Evolutionary conservation across 1,140 invertebrate genomes (phyloP), one percentile per base, ranked within the genome.

Genomic region (Drosophila varians): DNA sequence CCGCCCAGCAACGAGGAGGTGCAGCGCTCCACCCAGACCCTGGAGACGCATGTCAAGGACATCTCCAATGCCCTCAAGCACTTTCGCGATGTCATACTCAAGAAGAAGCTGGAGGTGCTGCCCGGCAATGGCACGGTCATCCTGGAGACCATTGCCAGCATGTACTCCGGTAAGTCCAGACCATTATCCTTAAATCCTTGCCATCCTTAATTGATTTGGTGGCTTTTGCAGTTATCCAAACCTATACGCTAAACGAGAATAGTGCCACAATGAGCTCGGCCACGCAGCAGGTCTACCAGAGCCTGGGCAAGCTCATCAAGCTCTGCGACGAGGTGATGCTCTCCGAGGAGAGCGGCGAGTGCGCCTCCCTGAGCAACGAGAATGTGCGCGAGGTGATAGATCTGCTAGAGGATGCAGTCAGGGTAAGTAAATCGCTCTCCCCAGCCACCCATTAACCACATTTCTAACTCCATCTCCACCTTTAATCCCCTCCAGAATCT

Each of bases 121-220:
- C 96, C 97, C 0, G 97, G 96, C 34, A 97, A 97, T 91, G 97
- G 96, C 51, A 98, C 96, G 11, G 95, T 98, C 76, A 96, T 98
- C 58, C 93, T 99, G 72, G 97, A 99, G 90, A 97, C 95, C 12
- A 96, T 98, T 65, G 96, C 96, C 82, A 96, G 95, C 70, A 96
- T 98, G 91, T 96, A 97, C 91, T 95, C 95, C 90, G 93, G 93
- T 93, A 88, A 47, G 55, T 4, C 28, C 7, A 16, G 3, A n/a
- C n/a, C n/a, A n/a, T 7, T 38, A 5, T 1, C 8, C 12, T 7
- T 4, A 28, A 12, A 19, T 19, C 21, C 9, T 14, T 31, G 21
- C 7, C 4, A 34, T 52, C 25, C 19, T 38, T 11, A 1, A n/a
- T 12, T 34, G 1, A 19, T 9, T 6, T 42, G 1, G n/a, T 11